Base-by-base conservation (phyloP, 2,113 vertebrate genomes). In the Cynopterus brachyotis region DNA sequence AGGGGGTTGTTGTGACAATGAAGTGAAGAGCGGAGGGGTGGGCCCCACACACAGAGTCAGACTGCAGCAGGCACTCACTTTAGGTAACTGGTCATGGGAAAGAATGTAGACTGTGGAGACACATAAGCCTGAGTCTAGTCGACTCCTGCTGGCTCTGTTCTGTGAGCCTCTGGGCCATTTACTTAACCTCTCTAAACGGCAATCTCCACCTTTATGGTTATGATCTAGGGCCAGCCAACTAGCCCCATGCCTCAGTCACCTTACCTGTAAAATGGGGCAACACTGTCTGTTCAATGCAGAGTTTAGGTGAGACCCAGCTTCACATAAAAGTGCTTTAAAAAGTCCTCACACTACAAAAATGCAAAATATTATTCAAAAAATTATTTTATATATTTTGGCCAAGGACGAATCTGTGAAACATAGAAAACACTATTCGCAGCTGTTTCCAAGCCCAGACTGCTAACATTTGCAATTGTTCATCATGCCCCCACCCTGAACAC, bases 31-130 rank as follows among this genome's bases (percentile, higher is more conserved):
- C 4, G 10, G 15, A 42, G 37, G 37, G 16, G 30, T 13, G 5
- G 24, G 11, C 16, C 37, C 42, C 0, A 0, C 19, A 87, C 40
- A 22, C 28, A 47, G 22, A 82, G 45, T 19, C 4, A 0, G 6
- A 50, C 10, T 28, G 22, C 17, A 67, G 22, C 20, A 42, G 22
- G 32, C 37, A 19, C 37, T 47, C 47, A 7, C 37, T 62, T 70
- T 1, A 22, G 26, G 8, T 0, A 57, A 28, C 4, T 69, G 26
- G 16, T 50, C 22, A 35, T 42, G 15, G 17, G 22, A 40, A 13
- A 73, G 47, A 59, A 59, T 9, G 3, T 24, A 0, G 73, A 45
- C 60, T 67, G 72, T 72, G 28, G n/a, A 91, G 42, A 70, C 42
- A 69, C 30, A 66, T 20, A 75, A 64, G 40, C 37, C 57, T 81